Conservation (phyloP, 2,113 vertebrate species). For the Oreochromis spilurus region DNA sequence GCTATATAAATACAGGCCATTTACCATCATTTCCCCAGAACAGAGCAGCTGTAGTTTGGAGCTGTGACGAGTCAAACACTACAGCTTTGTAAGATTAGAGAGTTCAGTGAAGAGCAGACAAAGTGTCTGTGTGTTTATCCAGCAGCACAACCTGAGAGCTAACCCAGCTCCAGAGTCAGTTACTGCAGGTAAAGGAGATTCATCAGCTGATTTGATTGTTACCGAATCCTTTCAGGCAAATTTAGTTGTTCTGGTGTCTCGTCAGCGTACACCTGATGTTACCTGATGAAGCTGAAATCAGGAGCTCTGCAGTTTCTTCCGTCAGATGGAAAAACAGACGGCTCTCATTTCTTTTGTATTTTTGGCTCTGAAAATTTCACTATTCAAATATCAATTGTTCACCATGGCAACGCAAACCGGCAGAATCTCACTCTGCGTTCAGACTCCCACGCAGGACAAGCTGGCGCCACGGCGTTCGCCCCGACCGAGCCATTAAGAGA, state of each 20-base stretch:
- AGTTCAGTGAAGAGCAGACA: too few species aligned
- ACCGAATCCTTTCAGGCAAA: not conserved
- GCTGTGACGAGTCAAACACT: too few species aligned
- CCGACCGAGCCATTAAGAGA: not conserved
- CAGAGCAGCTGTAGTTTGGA: too few species aligned
- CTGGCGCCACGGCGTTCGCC: not conserved
- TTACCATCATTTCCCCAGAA: too few species aligned
- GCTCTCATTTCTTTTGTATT: not conserved
- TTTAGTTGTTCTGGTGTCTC: accelerated
- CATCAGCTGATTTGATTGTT: not conserved
- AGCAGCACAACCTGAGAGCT: too few species aligned
- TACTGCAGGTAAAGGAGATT: too few species aligned
- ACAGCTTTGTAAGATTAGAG: too few species aligned
- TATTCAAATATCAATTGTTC: constrained; percentile 17
- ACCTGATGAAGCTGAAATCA: not conserved
- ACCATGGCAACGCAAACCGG: constrained; percentile 31
- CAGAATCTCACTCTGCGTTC: not conserved
- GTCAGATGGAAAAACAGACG: not conserved
- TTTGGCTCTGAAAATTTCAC: not conserved
- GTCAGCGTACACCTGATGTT: not conserved
- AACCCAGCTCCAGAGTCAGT: too few species aligned
- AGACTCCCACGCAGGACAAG: constrained; percentile 26
- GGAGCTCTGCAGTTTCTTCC: not conserved
- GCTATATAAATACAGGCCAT: too few species aligned
- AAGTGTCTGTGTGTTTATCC: too few species aligned